Evolutionary conservation across 2,797 vertebrate species (phyloP).

Genomic region (Coregonus sp.): DNA sequence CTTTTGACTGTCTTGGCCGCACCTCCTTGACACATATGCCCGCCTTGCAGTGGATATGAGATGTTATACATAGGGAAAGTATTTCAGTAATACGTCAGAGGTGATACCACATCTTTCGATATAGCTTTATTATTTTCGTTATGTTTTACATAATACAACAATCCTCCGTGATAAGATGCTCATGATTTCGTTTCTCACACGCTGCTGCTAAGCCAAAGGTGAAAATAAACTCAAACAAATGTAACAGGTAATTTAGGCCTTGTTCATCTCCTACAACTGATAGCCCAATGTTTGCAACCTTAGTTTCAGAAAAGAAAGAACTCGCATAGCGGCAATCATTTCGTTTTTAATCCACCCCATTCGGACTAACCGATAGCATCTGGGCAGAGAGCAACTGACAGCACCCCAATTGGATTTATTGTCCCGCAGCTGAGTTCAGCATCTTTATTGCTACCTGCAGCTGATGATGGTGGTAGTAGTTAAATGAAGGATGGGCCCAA

Average conservation of each 20-base stretch:
- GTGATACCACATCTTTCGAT: too few relatives aligned
- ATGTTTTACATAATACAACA: too few relatives aligned
- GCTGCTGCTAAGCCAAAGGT: neutral
- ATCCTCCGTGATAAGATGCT: neutral
- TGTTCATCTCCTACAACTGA: neutral
- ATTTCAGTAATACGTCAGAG: too few relatives aligned
- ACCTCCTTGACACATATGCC: neutral
- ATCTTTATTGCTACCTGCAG: neutral
- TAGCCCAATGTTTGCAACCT: conserved; percentile 9
- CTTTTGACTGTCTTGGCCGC: neutral
- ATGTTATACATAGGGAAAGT: neutral
- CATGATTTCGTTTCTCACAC: neutral
- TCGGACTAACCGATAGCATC: conserved; percentile 32
- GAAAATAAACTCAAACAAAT: neutral
- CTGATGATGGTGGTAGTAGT: neutral
- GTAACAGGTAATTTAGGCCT: neutral
- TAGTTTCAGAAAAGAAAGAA: conserved; percentile 9
- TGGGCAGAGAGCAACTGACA: neutral
- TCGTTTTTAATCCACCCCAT: conserved; percentile 22
- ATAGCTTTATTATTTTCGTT: too few relatives aligned
- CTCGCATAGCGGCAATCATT: conserved; percentile 13
- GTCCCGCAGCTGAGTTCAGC: neutral
- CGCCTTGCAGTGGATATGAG: neutral
- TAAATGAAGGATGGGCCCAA: neutral
- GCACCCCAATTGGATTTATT: neutral